Conservation (phyloP, 2,113 vertebrate genomes). For the Orycteropus afer region DNA sequence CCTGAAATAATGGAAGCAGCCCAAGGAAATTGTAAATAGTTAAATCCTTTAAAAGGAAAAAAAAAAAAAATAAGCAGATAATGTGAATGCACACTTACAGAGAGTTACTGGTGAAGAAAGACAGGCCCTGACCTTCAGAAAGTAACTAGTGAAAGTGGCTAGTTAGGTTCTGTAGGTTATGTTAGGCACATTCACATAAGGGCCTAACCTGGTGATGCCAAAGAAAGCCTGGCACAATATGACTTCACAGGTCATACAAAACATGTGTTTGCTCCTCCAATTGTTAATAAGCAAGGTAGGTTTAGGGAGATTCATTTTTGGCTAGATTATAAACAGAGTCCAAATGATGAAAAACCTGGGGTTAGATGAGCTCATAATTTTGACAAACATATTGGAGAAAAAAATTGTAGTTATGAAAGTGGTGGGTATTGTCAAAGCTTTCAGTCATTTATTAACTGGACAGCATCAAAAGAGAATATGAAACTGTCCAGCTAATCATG, state of each 20-base stretch:
- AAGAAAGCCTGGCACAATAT: neutral
- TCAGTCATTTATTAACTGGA: neutral
- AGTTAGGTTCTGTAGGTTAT: neutral
- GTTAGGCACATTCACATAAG: neutral
- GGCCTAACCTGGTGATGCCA: neutral
- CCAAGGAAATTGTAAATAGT: neutral
- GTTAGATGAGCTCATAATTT: neutral
- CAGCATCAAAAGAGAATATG: neutral
- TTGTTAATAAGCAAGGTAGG: neutral
- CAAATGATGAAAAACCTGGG: neutral
- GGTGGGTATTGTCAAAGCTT: neutral
- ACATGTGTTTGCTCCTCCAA: neutral
- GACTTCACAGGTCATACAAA: neutral
- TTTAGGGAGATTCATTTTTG: neutral
- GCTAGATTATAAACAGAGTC: neutral
- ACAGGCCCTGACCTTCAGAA: neutral
- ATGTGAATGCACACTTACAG: neutral
- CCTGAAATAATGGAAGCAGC: neutral
- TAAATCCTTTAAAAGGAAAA: neutral
- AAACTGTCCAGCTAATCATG: neutral
- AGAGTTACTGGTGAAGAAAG: neutral
- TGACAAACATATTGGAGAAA: neutral
- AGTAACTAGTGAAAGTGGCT: accelerated
- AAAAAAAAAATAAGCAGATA: neutral
- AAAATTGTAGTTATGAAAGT: neutral